Evolutionary conservation across 2,113 vertebrate species (phyloP).

Genomic region (Dermatemys mawii): DNA sequence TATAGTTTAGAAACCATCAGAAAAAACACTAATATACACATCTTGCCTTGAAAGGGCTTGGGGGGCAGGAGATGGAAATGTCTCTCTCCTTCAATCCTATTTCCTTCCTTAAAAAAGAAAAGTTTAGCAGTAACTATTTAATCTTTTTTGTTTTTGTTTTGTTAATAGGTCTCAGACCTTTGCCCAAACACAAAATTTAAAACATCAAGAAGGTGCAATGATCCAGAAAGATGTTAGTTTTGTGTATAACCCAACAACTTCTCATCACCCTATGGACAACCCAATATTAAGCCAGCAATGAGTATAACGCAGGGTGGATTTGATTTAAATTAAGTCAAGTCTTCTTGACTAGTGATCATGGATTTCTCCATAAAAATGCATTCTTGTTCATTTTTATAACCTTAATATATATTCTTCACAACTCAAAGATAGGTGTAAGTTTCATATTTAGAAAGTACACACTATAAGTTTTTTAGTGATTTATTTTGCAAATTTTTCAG

Average conservation of each 20-base stretch:
- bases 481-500: too few relatives aligned
- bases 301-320: background rate
- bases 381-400: too few relatives aligned
- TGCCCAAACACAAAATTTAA: background rate
- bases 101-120: background rate
- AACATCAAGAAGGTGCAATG: fast-evolving
- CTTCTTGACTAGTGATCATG: too few relatives aligned
- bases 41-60: background rate
- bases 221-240: background rate
- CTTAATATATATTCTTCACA: too few relatives aligned
- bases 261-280: background rate
- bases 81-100: background rate
- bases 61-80: background rate
- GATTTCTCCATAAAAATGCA: too few relatives aligned
- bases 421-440: too few relatives aligned
- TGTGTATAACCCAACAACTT: too few relatives aligned
- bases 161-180: background rate
- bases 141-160: background rate
- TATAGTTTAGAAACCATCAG: background rate
- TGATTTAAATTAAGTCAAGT: too few relatives aligned
- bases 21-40: fast-evolving
- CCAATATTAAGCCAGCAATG: background rate
- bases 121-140: background rate
- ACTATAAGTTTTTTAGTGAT: too few relatives aligned
- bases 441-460: too few relatives aligned